Evolutionary conservation across 2,797 vertebrate genomes (phyloP).

Genomic region (Philypnodon macrostomus): DNA sequence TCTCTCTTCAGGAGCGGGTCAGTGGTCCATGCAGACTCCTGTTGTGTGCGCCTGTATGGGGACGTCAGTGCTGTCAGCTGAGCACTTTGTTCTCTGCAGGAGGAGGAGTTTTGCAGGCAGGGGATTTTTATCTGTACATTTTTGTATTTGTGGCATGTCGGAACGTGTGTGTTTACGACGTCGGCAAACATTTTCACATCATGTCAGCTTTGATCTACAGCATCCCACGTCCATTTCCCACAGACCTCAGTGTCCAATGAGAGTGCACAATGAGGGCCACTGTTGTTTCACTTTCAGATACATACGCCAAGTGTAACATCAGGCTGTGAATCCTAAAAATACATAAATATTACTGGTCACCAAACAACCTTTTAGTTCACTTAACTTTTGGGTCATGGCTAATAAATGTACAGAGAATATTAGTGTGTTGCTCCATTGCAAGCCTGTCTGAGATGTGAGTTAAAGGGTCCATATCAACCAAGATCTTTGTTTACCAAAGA

Average conservation of each 20-base stretch:
- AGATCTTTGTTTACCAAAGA: no score
- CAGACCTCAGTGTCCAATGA: conserved; percentile 49
- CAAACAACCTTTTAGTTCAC: background rate
- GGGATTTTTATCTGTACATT: conserved; percentile 52
- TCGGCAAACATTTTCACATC: conserved; percentile 50
- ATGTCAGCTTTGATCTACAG: conserved; percentile 62
- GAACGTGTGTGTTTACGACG: conserved; percentile 22
- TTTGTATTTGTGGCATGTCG: conserved; percentile 29
- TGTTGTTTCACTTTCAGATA: conserved; percentile 62
- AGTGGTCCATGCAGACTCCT: background rate
- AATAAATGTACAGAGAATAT: background rate
- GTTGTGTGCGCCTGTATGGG: conserved; percentile 9
- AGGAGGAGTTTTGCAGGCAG: conserved; percentile 41
- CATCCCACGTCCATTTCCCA: conserved; percentile 64
- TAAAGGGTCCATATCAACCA: no score
- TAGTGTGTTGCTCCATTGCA: background rate
- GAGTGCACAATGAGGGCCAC: conserved; percentile 59
- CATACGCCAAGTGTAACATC: no score
- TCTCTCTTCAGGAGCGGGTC: no score
- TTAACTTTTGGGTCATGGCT: background rate
- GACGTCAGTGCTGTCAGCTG: conserved; percentile 54
- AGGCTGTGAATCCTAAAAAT: no score
- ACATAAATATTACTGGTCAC: no score
- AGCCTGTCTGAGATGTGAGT: background rate
- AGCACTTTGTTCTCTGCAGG: conserved; percentile 33